Evolutionary conservation across 1,140 invertebrate genomes (phyloP).

Genomic region (Arion vulgaris): DNA sequence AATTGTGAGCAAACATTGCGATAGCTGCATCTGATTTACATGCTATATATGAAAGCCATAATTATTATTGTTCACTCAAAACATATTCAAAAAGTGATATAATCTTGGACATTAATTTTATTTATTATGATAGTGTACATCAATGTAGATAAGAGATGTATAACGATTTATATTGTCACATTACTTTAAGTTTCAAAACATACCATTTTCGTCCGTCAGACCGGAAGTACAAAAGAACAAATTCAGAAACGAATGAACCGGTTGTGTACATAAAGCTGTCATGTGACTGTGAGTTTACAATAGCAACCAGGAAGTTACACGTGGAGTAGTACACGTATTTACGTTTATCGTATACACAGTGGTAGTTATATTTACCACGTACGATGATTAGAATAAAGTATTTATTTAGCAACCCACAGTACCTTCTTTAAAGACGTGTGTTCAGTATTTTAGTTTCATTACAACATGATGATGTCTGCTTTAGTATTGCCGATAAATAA

Average conservation of each 20-base stretch:
- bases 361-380: not conserved
- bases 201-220: slow-evolving; percentile 27
- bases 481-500: not conserved
- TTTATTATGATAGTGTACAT: not conserved
- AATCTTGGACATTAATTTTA: too few species aligned
- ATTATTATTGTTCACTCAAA: too few species aligned
- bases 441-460: not conserved
- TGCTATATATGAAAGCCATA: too few species aligned
- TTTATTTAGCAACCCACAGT: too few species aligned
- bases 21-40: too few species aligned
- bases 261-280: not conserved
- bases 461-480: not conserved
- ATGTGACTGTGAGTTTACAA: slow-evolving; percentile 34
- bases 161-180: not conserved
- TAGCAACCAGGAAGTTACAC: slow-evolving; percentile 41
- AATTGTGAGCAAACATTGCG: too few species aligned
- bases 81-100: too few species aligned
- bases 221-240: slow-evolving; percentile 33
- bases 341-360: not conserved
- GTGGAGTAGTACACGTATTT: slow-evolving; percentile 31
- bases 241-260: slow-evolving; percentile 4
- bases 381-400: too few species aligned
- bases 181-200: not conserved
- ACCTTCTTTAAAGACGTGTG: too few species aligned
- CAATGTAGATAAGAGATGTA: not conserved